Evolutionary conservation across 35 echinoderm and acorn worm species (phyloP).

Genomic region (Nesometra sesokonis): DNA sequence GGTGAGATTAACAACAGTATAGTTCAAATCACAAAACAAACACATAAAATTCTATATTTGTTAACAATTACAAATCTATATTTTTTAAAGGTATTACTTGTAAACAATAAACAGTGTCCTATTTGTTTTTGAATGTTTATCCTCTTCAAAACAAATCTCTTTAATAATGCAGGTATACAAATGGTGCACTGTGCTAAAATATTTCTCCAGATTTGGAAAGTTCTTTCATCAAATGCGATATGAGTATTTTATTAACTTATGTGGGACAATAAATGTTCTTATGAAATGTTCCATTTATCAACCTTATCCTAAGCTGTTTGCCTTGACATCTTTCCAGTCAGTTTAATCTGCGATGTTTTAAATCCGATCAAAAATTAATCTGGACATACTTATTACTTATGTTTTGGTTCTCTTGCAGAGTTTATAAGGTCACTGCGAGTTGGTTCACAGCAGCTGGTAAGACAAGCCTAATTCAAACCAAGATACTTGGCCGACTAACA

Average conservation of each 20-base stretch:
- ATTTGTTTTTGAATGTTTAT: no score
- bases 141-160: no score
- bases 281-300: neutral
- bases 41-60: no score
- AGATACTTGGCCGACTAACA: neutral
- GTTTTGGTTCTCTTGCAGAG: neutral
- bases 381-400: neutral
- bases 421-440: neutral
- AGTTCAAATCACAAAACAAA: no score
- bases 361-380: neutral
- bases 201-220: no score
- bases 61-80: no score
- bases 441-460: neutral
- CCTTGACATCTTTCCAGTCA: neutral
- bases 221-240: no score
- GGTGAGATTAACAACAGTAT: no score
- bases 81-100: no score
- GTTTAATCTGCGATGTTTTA: neutral
- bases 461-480: neutral
- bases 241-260: neutral
- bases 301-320: neutral
- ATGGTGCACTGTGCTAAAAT: no score
- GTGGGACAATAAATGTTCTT: neutral
- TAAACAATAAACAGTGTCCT: no score
- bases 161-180: no score